Evolutionary conservation across 2,797 vertebrate species (phyloP).

Genomic region (Chanos chanos): DNA sequence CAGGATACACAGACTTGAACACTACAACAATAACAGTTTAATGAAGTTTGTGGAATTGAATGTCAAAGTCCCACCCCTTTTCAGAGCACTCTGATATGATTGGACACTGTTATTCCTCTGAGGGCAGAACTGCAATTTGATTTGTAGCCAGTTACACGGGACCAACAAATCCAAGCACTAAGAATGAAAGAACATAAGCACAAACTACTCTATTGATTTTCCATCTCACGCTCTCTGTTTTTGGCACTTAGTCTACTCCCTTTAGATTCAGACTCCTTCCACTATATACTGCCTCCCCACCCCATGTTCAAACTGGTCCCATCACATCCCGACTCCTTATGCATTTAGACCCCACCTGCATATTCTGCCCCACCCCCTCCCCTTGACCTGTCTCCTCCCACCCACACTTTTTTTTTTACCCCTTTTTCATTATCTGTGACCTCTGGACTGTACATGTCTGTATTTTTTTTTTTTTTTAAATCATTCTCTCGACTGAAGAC

Average conservation of each 20-base stretch:
- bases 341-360: too few species aligned
- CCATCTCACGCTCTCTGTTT: background rate
- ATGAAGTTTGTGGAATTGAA: too few species aligned
- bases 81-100: background rate
- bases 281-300: too few species aligned
- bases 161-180: slow-evolving; percentile 27
- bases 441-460: background rate
- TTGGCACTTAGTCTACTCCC: background rate
- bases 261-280: background rate
- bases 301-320: too few species aligned
- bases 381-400: too few species aligned
- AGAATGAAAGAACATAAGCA: slow-evolving; percentile 30
- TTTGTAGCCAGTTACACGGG: background rate
- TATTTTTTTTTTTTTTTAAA: background rate
- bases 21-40: too few species aligned
- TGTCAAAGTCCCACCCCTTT: too few species aligned
- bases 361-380: too few species aligned
- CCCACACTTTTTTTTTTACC: too few species aligned
- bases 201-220: background rate
- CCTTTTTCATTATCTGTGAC: too few species aligned
- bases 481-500: background rate
- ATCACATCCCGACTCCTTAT: too few species aligned
- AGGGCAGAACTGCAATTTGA: background rate
- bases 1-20: too few species aligned
- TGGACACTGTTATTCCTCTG: background rate